phyloP scores from a whole-genome alignment of 2,888 invertebrate genomes.

The Lomographa bimaculata region DNA sequence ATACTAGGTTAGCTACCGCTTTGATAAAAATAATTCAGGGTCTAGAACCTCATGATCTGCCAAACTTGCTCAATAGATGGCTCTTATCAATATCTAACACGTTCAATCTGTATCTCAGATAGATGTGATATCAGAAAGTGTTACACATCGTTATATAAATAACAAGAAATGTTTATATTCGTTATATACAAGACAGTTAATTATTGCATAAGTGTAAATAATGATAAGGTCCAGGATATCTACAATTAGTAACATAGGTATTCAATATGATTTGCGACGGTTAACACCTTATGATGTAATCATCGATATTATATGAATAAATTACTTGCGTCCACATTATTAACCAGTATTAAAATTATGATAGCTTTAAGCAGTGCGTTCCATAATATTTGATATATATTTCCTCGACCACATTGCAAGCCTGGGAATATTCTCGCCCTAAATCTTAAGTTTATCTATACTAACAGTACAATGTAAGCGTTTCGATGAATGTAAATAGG shows the following conservation, averaged over 20 bases:
- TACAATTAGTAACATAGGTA: constrained; percentile 12
- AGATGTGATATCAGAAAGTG: constrained; percentile 25
- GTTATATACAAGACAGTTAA: constrained; percentile 4
- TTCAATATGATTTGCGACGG: constrained; percentile 5
- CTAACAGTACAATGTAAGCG: constrained; percentile 18
- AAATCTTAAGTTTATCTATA: constrained; percentile 25
- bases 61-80: constrained; percentile 19
- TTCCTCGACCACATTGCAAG: constrained; percentile 8
- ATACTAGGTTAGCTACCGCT: too few relatives aligned
- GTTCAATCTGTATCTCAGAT: constrained; percentile 33
- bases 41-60: too few relatives aligned
- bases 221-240: constrained; percentile 16
- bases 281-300: constrained; percentile 6
- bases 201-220: constrained; percentile 15
- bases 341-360: background rate
- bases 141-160: constrained; percentile 20
- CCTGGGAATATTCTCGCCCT: constrained; percentile 26
- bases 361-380: background rate
- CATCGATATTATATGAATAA: background rate
- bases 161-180: background rate
- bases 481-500: constrained; percentile 35
- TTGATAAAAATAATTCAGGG: too few relatives aligned
- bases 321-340: background rate
- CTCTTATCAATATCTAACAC: constrained; percentile 29
- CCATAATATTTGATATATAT: background rate